Percentiles rank a stretch among this genome's conserved stretches.
phyloP scores from a whole-genome alignment of 35 echinoderm and acorn worm species.

The Strongylocentrotus purpuratus region DNA sequence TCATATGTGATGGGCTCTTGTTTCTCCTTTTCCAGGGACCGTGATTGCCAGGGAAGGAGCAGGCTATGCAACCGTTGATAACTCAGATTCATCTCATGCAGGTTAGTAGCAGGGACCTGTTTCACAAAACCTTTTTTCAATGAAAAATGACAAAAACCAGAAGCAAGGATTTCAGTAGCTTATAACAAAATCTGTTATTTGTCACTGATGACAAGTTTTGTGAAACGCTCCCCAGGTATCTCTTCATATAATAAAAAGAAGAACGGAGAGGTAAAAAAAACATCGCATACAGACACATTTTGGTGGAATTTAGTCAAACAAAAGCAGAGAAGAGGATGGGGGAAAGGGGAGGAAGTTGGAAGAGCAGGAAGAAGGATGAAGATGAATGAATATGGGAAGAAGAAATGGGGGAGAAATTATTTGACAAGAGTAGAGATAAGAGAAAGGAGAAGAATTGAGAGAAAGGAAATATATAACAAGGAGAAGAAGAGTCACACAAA shows the following conservation, averaged over 20 bases:
- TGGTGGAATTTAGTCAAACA: background rate
- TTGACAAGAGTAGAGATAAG: too few species aligned
- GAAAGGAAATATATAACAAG: too few species aligned
- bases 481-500: too few species aligned
- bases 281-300: too few species aligned
- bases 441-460: too few species aligned
- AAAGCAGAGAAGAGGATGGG: background rate
- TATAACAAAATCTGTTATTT: too few species aligned
- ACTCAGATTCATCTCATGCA: conserved; percentile 71
- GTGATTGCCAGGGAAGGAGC: conserved; percentile 92
- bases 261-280: too few species aligned
- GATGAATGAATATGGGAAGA: background rate
- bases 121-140: too few species aligned
- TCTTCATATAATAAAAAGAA: too few species aligned
- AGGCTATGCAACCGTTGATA: conserved; percentile 84
- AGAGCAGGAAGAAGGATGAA: background rate
- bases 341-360: background rate
- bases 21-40: conserved; percentile 50
- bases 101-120: conserved; percentile 46
- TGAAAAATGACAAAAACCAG: too few species aligned
- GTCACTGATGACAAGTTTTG: too few species aligned
- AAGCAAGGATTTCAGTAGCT: too few species aligned
- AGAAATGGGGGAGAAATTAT: background rate
- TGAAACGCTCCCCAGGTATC: background rate
- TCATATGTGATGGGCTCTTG: background rate